These are phyloP conservation scores for Euglossa dilemma DNA, from an alignment of 1,140 invertebrate species.

Conservation along the genomic window DNA sequence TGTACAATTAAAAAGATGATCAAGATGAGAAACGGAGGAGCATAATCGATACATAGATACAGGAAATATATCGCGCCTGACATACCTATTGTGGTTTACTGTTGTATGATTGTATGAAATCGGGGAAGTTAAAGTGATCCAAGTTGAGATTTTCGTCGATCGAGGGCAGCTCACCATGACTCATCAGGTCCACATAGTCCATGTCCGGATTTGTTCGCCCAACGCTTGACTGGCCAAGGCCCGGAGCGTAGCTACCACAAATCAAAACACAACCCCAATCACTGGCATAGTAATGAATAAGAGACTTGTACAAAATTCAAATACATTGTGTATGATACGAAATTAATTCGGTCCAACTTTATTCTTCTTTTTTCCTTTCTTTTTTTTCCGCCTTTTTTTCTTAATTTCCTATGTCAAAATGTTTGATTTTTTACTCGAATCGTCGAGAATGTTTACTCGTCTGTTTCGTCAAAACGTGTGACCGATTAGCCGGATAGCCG, in stretches of 20 bases:
- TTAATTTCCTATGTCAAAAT: neutral
- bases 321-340: neutral
- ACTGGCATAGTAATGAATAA: constrained; percentile 72
- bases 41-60: constrained; percentile 16
- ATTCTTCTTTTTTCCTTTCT: constrained; percentile 19
- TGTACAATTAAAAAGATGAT: constrained; percentile 12
- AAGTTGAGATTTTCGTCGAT: constrained; percentile 81
- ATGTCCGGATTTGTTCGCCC: constrained; percentile 76
- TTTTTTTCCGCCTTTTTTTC: constrained; percentile 18
- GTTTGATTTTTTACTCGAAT: neutral
- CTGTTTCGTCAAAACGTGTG: constrained; percentile 59
- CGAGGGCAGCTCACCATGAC: constrained; percentile 73
- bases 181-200: constrained; percentile 80
- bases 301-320: constrained; percentile 17
- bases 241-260: constrained; percentile 81
- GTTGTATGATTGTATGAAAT: constrained; percentile 79
- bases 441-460: neutral
- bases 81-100: constrained; percentile 76
- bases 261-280: constrained; percentile 82
- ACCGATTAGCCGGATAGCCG: constrained; percentile 80
- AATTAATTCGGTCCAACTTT: neutral
- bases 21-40: constrained; percentile 25
- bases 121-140: constrained; percentile 77
- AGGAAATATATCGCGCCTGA: constrained; percentile 33
- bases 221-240: constrained; percentile 78